These are phyloP conservation scores for Dipodomys ordii DNA, from an alignment of 2,113 vertebrate genomes.

Conservation along the genomic window DNA sequence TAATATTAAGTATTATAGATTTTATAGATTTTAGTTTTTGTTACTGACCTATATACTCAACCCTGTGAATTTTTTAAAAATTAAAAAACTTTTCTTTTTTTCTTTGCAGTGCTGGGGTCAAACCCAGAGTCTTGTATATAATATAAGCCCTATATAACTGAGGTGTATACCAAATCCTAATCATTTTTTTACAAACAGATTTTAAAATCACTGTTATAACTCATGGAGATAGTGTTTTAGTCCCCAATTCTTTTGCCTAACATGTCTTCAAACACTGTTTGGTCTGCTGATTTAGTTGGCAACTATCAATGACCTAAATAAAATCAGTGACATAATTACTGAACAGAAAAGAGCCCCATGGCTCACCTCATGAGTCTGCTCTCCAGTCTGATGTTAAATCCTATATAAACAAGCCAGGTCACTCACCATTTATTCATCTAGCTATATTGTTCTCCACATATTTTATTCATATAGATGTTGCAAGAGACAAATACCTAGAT, in stretches of 20 bases:
- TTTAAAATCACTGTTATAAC: constrained; percentile 27
- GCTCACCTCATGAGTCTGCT: constrained; percentile 21
- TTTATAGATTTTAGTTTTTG: constrained; percentile 43
- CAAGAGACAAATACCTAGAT: constrained; percentile 38
- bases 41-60: background rate
- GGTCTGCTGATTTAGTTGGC: constrained; percentile 41
- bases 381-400: background rate
- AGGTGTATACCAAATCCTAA: background rate
- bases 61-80: background rate
- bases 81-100: background rate
- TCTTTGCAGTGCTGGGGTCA: background rate
- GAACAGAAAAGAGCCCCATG: background rate
- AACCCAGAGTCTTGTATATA: background rate
- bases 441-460: constrained; percentile 16
- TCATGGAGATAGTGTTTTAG: background rate
- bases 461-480: constrained; percentile 3
- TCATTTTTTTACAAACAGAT: constrained; percentile 52
- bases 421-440: constrained; percentile 36
- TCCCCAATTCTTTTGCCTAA: constrained; percentile 24
- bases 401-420: constrained; percentile 43
- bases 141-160: background rate
- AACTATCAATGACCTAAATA: constrained; percentile 47
- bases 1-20: background rate
- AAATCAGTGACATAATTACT: constrained; percentile 32
- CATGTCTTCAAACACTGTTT: constrained; percentile 34